Conservation (phyloP, 2,888 invertebrate species). For the Bembecia ichneumoniformis region DNA sequence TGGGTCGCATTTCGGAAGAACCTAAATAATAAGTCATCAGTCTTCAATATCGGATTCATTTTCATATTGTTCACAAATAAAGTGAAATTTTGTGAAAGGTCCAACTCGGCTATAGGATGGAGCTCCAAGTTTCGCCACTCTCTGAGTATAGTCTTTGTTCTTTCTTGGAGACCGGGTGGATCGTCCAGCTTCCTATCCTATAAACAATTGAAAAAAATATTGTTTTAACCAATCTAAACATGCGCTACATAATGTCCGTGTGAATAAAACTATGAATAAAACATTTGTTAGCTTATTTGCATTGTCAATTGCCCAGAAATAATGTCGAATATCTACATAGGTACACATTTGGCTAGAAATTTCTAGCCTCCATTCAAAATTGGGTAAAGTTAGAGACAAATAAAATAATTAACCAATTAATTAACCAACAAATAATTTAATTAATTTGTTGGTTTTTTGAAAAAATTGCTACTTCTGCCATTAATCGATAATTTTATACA, state of each 20-base stretch:
- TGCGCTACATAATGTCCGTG: neutral
- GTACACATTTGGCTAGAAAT: too few relatives aligned
- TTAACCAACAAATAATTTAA: too few relatives aligned
- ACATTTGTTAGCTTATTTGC: neutral
- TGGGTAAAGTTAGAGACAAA: too few relatives aligned
- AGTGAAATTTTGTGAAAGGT: constrained; percentile 91
- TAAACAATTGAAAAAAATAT: neutral
- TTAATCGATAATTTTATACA: too few relatives aligned
- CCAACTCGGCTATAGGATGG: constrained; percentile 83
- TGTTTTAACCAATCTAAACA: neutral
- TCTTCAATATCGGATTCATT: constrained; percentile 89
- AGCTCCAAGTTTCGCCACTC: constrained; percentile 98
- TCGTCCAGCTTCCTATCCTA: constrained; percentile 86
- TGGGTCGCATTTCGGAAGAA: constrained; percentile 98
- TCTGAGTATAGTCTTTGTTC: constrained; percentile 92
- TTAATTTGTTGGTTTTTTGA: too few relatives aligned
- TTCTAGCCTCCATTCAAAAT: too few relatives aligned
- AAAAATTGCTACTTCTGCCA: too few relatives aligned
- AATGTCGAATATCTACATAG: neutral
- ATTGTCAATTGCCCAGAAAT: too few relatives aligned
- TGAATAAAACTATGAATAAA: constrained; percentile 75
- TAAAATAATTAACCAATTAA: too few relatives aligned
- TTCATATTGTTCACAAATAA: constrained; percentile 98
- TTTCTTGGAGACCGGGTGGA: constrained; percentile 94
- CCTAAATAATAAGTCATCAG: constrained; percentile 96